Evolutionary conservation across 1,140 invertebrate species (phyloP), one percentile per base, ranked within the genome.

Genomic region (Drosophila kanapiae): DNA sequence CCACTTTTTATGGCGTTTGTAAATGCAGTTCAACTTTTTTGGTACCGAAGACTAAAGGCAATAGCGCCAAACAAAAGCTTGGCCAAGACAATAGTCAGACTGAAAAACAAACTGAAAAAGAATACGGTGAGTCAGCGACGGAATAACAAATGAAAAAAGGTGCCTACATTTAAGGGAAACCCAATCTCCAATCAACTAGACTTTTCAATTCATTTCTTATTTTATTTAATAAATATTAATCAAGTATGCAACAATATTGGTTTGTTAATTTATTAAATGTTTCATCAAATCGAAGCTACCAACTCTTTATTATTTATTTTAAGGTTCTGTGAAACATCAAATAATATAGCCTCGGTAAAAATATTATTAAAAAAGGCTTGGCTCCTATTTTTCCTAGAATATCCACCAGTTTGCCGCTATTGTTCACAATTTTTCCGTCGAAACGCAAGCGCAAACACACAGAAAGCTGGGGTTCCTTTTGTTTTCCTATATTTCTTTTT

Each of bases 51-150:
- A 51, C 23, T 49, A 29, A 37, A 72, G 35, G 38, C 45, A 72
- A 72, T 16, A 42, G 35, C 53, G 38, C 31, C 16, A 71, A 60
- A 70, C 67, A 72, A 72, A 71, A 49, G 53, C 40, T 35, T 7
- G n/a, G 23, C 23, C 37, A 51, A 54, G 62, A 67, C 61, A 67
- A 70, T 53, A 33, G 37, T 6, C 51, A 23, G 47, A 7, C 29
- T 29, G 13, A n/a, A n/a, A n/a, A n/a, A n/a, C n/a, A n/a, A n/a
- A n/a, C n/a, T n/a, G 23, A 10, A 65, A 45, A 70, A 54, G 31
- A 54, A 31, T 13, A 16, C 14, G 37, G 43, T 71, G 45, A 72
- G 29, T 72, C 68, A 71, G 43, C 10, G 6, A 2, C 16, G 3
- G 5, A 31, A 18, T 4, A 51, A 23, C n/a, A 48, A 33, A 13